These are phyloP conservation scores for Antechinus flavipes DNA, from an alignment of 2,113 vertebrate genomes.

Conservation along the genomic window DNA sequence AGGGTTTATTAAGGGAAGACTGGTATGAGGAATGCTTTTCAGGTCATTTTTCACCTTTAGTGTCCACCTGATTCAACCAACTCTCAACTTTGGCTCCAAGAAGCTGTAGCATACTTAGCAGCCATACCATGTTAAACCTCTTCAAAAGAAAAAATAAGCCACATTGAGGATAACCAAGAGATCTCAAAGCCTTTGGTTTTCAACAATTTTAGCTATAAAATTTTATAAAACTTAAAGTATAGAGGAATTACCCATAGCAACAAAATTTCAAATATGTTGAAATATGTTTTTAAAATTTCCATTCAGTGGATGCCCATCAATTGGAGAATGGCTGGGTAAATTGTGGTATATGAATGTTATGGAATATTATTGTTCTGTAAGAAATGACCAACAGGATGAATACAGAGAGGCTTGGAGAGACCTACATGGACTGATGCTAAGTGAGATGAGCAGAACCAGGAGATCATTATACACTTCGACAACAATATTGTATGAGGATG, in stretches of 20 bases:
- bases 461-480: no score
- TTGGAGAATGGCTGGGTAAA: no score
- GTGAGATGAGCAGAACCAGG: no score
- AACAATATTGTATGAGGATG: no score
- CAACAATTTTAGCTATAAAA: background rate
- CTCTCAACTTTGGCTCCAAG: background rate
- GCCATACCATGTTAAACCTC: background rate
- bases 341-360: no score
- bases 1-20: background rate
- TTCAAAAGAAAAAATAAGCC: background rate
- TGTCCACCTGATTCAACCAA: background rate
- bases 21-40: background rate
- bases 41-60: background rate
- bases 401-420: no score
- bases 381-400: no score
- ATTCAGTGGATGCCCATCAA: no score
- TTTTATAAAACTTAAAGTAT: background rate
- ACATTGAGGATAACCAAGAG: background rate
- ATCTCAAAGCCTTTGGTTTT: background rate
- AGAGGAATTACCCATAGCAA: background rate
- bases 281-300: background rate
- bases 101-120: background rate
- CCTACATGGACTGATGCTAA: no score
- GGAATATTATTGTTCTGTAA: no score
- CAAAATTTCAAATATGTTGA: background rate